Evolutionary conservation across 2,797 vertebrate genomes (phyloP).

Genomic region (Paedocypris micromegethes): DNA sequence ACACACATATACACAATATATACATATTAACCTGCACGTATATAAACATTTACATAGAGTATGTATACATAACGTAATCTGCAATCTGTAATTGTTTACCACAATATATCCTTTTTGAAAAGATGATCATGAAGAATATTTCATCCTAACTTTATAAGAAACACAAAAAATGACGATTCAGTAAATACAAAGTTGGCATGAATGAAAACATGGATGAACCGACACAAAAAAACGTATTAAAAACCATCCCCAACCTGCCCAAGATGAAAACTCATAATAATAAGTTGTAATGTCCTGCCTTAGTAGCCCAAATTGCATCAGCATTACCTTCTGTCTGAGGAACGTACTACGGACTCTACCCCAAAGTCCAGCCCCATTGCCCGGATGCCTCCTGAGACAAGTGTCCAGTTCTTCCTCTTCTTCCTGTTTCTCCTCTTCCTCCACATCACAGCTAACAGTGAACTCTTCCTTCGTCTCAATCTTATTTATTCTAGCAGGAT

Average conservation of each 20-base stretch:
- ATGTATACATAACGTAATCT: no score
- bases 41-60: no score
- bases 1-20: no score
- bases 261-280: no score
- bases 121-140: no score
- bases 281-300: no score
- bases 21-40: no score
- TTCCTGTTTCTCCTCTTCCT: constrained; percentile 36
- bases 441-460: constrained; percentile 22
- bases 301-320: no score
- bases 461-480: constrained; percentile 47
- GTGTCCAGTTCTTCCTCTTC: constrained; percentile 47
- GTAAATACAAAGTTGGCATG: not conserved
- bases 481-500: constrained; percentile 51
- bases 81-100: no score
- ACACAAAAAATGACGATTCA: constrained; percentile 1
- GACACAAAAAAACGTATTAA: not conserved
- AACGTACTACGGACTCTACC: constrained; percentile 61
- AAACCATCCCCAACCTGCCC: no score
- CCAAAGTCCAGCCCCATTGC: constrained; percentile 62
- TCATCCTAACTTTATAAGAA: no score
- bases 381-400: constrained; percentile 41
- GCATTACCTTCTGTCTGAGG: constrained; percentile 66
- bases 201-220: not conserved
- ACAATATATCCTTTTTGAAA: no score